phyloP scores from a whole-genome alignment of 2,113 vertebrate species.

The Vulpes ferrilata region DNA sequence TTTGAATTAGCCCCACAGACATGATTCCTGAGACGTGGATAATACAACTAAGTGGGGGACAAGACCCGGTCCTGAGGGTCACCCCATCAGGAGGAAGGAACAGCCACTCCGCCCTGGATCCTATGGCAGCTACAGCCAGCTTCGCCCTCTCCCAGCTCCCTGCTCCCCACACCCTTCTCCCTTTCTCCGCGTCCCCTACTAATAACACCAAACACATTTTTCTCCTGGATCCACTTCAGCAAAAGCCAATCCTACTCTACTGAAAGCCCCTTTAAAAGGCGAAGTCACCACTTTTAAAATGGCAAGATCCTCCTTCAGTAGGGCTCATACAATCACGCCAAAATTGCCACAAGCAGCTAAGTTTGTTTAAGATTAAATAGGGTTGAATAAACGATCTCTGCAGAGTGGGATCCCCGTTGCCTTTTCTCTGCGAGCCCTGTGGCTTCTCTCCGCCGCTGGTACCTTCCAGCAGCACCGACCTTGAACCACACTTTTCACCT shows the following conservation, averaged over 20 bases:
- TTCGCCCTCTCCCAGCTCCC: background rate
- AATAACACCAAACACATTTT: background rate
- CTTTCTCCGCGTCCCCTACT: background rate
- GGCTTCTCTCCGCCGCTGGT: rapidly evolving
- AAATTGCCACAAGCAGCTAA: background rate
- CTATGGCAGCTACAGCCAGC: background rate
- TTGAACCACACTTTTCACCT: background rate
- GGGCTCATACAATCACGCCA: background rate
- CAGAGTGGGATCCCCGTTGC: rapidly evolving
- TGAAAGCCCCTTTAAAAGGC: background rate
- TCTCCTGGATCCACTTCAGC: background rate
- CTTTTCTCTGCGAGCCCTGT: background rate
- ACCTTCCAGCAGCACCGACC: background rate
- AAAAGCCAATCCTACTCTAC: background rate
- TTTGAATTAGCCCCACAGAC: background rate
- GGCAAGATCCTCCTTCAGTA: background rate
- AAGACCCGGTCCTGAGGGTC: background rate
- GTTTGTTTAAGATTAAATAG: background rate
- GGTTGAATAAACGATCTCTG: background rate
- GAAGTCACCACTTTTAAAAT: background rate
- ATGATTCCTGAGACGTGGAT: background rate
- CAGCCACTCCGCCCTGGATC: too few relatives aligned
- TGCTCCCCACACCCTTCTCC: background rate
- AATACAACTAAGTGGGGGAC: background rate
- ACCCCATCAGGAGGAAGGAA: background rate